phyloP scores from a whole-genome alignment of 2,113 vertebrate genomes.

The Mellivora capensis region DNA sequence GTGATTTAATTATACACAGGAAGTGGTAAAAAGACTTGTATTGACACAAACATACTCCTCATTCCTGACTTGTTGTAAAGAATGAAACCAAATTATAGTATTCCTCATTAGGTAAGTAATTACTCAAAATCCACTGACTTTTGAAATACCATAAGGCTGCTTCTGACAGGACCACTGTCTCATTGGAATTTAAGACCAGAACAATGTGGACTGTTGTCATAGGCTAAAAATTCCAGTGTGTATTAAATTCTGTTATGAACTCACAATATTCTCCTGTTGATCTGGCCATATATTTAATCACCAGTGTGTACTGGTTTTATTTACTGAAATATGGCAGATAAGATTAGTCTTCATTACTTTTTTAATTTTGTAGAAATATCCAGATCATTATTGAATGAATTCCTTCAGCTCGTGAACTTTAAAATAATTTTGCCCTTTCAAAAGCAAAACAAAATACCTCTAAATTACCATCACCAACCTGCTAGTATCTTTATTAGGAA shows the following conservation, averaged over 20 bases:
- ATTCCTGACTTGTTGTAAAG: neutral
- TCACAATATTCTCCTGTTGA: neutral
- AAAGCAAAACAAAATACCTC: neutral
- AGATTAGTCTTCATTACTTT: neutral
- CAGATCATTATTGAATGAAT: neutral
- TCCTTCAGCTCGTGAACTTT: neutral
- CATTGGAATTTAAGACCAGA: slow-evolving; percentile 21
- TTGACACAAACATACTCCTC: neutral
- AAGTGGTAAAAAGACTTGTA: neutral
- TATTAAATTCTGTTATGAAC: neutral
- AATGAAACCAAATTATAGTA: slow-evolving; percentile 19
- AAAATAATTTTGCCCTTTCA: neutral
- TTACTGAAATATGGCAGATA: neutral
- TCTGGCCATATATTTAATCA: neutral
- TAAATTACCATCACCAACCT: neutral
- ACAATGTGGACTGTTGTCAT: neutral
- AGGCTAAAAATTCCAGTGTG: neutral
- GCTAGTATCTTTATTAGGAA: neutral
- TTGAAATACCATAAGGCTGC: neutral
- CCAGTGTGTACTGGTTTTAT: neutral
- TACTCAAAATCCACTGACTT: neutral
- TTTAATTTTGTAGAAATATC: neutral
- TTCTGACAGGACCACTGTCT: neutral
- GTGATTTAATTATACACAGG: neutral
- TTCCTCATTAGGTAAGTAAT: neutral